Base-by-base conservation (phyloP, 2,113 vertebrate species). In the Morone saxatilis region DNA sequence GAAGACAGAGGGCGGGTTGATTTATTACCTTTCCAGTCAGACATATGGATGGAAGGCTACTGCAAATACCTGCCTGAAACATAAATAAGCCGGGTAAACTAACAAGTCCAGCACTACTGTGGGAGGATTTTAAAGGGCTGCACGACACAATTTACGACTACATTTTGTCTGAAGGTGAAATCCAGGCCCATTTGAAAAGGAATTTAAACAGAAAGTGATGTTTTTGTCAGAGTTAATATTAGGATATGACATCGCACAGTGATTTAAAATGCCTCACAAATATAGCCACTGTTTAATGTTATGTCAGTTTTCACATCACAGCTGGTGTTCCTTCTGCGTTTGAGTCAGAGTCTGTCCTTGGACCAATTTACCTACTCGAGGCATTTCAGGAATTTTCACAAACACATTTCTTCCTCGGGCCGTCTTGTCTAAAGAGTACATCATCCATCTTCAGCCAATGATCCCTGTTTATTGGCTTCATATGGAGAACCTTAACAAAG, bases 401-500 rank as follows among this genome's bases (percentile, higher is more conserved):
- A 51, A 40, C 12, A 80, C 51, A 57, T n/a, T 77, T 85, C 41
- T 78, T 71, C 67, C 65, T 87, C 31, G 51, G 76, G 83, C 41
- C 20, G 12, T 71, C 31, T 17, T 13, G 9, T 76, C 76, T 43
- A 36, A 74, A 50, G 43, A 68, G 57, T 16, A 41, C 71, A 80
- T 81, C 31, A 83, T 86, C 72, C 71, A 91, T 93, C 85, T 82
- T 80, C 14, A 63, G 71, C 25, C 62, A 75, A 59, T 60, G 45
- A 85, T 70, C 57, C 41, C 59, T 59, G 79, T 80, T 88, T 86
- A 88, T 87, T 89, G 31, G 75, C 82, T 45, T 88, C 62, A 71
- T 61, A 81, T 83, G 81, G 45, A 61, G 75, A 87, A 68, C 25
- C 71, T 63, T 71, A 81, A 91, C 90, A 92, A 89, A 91, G 90